Base-by-base conservation (phyloP, 2,797 vertebrate genomes). In the Macrochelys suwanniensis region DNA sequence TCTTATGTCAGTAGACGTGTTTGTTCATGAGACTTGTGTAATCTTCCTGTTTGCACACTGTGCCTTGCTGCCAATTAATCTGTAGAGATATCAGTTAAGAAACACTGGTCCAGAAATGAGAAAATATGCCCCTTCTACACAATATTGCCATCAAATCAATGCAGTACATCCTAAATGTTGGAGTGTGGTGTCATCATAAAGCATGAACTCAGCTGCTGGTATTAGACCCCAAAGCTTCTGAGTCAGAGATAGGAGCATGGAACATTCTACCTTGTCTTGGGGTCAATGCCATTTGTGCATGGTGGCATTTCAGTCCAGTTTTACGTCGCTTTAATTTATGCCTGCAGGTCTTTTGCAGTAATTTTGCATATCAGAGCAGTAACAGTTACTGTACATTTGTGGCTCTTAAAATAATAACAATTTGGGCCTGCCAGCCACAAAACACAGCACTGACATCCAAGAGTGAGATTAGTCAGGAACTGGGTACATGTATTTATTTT, bases 111-210 rank as follows among this genome's bases (percentile, higher is more conserved):
- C 37, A 3, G 71, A 82, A 54, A 16, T 19, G 11, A 47, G 50
- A 53, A 21, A 23, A 9, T 0, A 0, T 23, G 6, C 16, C 33
- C 16, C 42, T 56, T 61, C 3, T 51, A 47, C 11, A 0, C 45
- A 8, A 15, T 19, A n/a, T 59, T 85, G 49, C 21, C 33, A 19
- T 7, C 11, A 1, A n/a, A 45, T 13, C 37, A 45, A 28, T 4
- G 2, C 50, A 53, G 25, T 17, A 19, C 17, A 11, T 45, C 50
- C 4, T 11, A 4, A 49, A 19, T 1, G 1, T 53, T 19, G 56
- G 17, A 45, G 7, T 25, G 6, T 8, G 23, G 23, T 31, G 33
- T 84, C 51, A 50, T 61, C 47, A 51, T 56, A 53, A n/a, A 68
- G 21, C 12, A 42, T 7, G 80, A 93, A 61, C 0, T 1, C 47